A percentile compares a stretch with the other conserved stretches of the same genome.
These are phyloP conservation scores for Dryoscopus gambensis DNA, from an alignment of 2,113 vertebrate genomes.

Conservation along the genomic window DNA sequence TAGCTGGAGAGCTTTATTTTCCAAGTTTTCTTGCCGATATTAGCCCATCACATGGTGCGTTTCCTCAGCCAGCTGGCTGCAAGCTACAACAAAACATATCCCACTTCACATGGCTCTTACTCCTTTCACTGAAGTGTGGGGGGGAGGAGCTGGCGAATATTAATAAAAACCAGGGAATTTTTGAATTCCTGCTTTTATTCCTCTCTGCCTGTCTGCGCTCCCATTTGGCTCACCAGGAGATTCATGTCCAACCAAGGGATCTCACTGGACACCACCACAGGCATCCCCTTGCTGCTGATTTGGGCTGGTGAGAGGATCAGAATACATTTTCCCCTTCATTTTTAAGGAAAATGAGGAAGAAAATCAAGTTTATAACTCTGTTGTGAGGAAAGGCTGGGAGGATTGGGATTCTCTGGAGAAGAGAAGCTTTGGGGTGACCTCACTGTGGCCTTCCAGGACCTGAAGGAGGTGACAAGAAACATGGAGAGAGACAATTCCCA, in stretches of 20 bases:
- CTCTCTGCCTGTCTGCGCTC: background rate
- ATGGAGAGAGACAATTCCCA: background rate
- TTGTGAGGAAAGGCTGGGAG: background rate
- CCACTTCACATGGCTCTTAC: fast-evolving
- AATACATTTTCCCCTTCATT: background rate
- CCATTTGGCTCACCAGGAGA: background rate
- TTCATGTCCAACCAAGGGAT: background rate
- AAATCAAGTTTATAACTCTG: background rate
- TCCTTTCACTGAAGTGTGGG: background rate
- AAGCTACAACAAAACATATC: background rate
- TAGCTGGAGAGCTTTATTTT: background rate
- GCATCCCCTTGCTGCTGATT: background rate
- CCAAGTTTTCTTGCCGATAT: background rate
- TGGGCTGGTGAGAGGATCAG: fast-evolving
- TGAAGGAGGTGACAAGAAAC: fast-evolving
- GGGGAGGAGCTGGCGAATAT: background rate
- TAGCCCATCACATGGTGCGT: background rate
- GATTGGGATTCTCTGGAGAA: fast-evolving
- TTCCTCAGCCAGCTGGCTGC: background rate
- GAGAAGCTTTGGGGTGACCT: background rate
- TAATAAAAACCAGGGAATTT: background rate
- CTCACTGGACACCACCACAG: fast-evolving
- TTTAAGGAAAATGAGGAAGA: background rate
- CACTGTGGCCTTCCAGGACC: background rate
- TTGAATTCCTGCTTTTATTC: background rate